Evolutionary conservation across 1,140 invertebrate species (phyloP), one percentile per base, ranked within the genome.

Genomic region (Kradibia gibbosae): DNA sequence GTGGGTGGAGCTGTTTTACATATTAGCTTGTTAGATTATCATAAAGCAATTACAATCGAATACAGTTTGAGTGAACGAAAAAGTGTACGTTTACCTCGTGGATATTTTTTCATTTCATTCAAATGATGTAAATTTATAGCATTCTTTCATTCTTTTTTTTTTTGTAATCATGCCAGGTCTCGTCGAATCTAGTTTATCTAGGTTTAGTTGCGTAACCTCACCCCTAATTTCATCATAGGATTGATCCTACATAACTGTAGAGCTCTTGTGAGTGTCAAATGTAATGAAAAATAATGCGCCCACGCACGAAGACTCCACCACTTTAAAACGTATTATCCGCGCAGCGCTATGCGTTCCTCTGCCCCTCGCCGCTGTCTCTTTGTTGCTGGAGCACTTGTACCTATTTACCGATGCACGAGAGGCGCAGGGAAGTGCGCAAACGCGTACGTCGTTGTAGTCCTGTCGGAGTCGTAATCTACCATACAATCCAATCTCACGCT

Each of bases 401-500:
- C 77, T 78, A 78, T 72, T 79, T 79, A 57, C 77, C 77, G 45
- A 79, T 72, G 62, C 31, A 25, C 70, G 5, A 36, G 36, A 13
- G 17, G 25, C n/a, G 48, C 34, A n/a, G 28, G 13, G 42, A 73
- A 39, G n/a, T 31, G 17, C 55, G 74, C 36, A 76, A n/a, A 31
- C 48, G 72, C 22, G 45, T 67, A 48, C 39, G 39, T 39, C 53
- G 57, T 20, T 28, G 25, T 60, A n/a, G 20, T 39, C 13, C 72
- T 55, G 72, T 31, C 42, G 28, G 25, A 25, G 39, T 39, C 39
- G 79, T 73, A 57, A 57, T 57, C 77, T 57, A 31, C 50, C 55
- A 36, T 62, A 70, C 79, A 81, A 75, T 75, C 72, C 79, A 81
- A 81, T 81, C 79, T 81, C 72, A 57, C 48, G 62, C 31, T 28